These are phyloP conservation scores for Ophioninae sp. DNA, from an alignment of 2,888 invertebrate genomes.

Conservation along the genomic window DNA sequence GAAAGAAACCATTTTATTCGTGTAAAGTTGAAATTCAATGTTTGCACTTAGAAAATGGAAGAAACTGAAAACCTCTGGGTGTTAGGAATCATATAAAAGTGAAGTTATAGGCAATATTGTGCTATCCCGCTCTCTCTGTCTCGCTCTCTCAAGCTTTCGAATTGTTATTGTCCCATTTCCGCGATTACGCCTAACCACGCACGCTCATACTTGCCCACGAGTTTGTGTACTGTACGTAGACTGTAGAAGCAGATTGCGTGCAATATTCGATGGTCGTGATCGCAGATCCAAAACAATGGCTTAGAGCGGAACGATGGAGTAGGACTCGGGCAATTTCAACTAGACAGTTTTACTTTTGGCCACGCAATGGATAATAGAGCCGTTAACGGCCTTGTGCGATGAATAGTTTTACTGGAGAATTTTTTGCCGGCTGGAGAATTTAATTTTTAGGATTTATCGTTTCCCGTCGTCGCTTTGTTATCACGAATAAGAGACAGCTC, in stretches of 20 bases:
- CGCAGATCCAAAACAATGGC: neutral
- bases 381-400: neutral
- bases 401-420: too few species aligned
- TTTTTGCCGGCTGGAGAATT: too few species aligned
- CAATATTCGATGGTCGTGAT: slow-evolving; percentile 18
- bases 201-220: neutral
- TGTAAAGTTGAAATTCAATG: neutral
- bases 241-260: slow-evolving; percentile 9
- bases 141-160: neutral
- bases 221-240: slow-evolving; percentile 9
- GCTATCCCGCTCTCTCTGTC: neutral
- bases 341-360: neutral
- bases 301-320: neutral
- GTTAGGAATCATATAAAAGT: too few species aligned
- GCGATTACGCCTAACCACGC: slow-evolving; percentile 5
- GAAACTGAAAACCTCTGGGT: too few species aligned
- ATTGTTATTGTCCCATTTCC: slow-evolving; percentile 16
- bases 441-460: too few species aligned
- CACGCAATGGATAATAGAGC: neutral
- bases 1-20: too few species aligned
- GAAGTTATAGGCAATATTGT: too few species aligned
- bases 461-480: too few species aligned
- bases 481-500: too few species aligned
- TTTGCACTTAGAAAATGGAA: too few species aligned
- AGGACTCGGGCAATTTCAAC: neutral